phyloP scores from a whole-genome alignment of 37 sponge, comb jelly and placozoan species.

The Ianthella basta region DNA sequence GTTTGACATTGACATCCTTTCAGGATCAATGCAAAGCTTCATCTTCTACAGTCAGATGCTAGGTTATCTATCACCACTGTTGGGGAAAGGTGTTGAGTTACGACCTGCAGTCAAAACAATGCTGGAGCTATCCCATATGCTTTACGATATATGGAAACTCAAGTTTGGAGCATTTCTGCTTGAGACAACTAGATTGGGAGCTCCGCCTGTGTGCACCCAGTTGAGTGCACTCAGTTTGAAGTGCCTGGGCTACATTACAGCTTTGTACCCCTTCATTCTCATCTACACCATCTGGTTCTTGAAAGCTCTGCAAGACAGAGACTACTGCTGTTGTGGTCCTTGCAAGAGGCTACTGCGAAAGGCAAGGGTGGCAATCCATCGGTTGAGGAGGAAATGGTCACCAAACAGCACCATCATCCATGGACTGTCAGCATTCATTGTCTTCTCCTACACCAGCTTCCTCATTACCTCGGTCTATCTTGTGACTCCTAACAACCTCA shows the following conservation, averaged over 20 bases:
- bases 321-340: slow-evolving; percentile 5
- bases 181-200: not conserved
- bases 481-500: not conserved
- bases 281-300: slow-evolving; percentile 10
- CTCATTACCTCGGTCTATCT: not conserved
- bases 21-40: slow-evolving; percentile 29
- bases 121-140: not conserved
- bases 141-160: slow-evolving; percentile 15
- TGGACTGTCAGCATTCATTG: slow-evolving; percentile 14
- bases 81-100: not conserved
- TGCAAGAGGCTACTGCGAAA: not conserved
- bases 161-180: not conserved
- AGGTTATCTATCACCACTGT: not conserved
- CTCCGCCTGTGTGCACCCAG: not conserved
- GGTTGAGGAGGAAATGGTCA: slow-evolving; percentile 9
- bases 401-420: slow-evolving; percentile 31
- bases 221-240: not conserved
- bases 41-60: slow-evolving; percentile 30
- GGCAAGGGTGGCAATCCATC: not conserved
- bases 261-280: slow-evolving; percentile 5
- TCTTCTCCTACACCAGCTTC: slow-evolving; percentile 28
- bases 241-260: not conserved
- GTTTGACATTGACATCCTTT: slow-evolving; percentile 34
- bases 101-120: not conserved
- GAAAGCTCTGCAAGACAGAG: slow-evolving; percentile 19